These are phyloP conservation scores for Glyphotaelius pellucidus DNA, from an alignment of 2,888 invertebrate genomes.

Conservation along the genomic window DNA sequence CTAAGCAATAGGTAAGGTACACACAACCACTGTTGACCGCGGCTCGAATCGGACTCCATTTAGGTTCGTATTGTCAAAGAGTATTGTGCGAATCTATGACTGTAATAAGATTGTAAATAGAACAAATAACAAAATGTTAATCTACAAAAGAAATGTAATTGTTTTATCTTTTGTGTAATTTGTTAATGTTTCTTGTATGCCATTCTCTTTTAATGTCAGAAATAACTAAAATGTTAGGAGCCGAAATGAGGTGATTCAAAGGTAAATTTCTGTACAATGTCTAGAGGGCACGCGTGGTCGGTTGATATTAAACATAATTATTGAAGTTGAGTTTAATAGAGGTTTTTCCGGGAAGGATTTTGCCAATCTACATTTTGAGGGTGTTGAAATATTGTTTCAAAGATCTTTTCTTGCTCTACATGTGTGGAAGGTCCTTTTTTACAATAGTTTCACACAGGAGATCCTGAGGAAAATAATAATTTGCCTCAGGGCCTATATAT, in stretches of 20 bases:
- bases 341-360: no score
- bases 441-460: no score
- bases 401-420: not conserved
- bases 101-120: no score
- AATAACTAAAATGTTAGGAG: not conserved
- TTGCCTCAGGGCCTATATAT: no score
- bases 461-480: no score
- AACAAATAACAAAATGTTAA: not conserved
- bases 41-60: no score
- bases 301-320: not conserved
- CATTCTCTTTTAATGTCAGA: not conserved
- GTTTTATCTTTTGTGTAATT: not conserved
- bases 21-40: no score
- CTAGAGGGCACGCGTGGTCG: not conserved
- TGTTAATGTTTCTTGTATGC: not conserved
- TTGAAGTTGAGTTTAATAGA: not conserved
- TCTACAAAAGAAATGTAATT: not conserved
- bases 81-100: not conserved
- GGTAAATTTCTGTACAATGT: not conserved
- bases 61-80: not conserved
- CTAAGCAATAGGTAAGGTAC: no score
- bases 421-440: no score
- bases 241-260: no score
- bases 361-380: no score
- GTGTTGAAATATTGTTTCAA: not conserved